A percentile compares a stretch with the other conserved stretches of the same genome.
These are phyloP conservation scores for Danaus melanippus DNA, from an alignment of 1,140 invertebrate genomes.

Conservation along the genomic window DNA sequence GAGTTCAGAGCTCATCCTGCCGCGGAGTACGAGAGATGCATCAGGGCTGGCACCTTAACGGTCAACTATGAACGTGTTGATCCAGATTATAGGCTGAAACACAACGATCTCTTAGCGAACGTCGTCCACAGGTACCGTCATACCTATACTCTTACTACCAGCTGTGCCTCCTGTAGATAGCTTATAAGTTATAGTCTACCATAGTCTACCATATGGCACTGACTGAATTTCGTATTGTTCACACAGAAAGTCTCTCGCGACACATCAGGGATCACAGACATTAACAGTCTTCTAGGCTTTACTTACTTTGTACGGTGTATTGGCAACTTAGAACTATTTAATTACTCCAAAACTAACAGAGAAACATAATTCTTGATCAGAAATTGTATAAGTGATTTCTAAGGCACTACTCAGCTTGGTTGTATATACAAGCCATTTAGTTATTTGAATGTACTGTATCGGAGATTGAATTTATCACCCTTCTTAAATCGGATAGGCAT, in stretches of 20 bases:
- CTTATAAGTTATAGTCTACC: constrained; percentile 17
- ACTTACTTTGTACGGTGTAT: constrained; percentile 17
- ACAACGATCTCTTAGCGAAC: constrained; percentile 95
- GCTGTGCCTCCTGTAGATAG: constrained; percentile 30
- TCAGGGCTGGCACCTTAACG: constrained; percentile 90
- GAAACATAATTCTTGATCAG: constrained; percentile 19
- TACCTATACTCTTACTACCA: constrained; percentile 13
- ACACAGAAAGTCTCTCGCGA: constrained; percentile 11
- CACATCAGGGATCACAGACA: constrained; percentile 6
- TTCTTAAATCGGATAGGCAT: constrained; percentile 55
- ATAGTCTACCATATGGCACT: constrained; percentile 22
- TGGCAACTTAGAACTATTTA: constrained; percentile 24
- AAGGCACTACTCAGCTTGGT: constrained; percentile 32
- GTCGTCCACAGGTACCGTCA: constrained; percentile 92
- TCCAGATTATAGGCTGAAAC: constrained; percentile 92
- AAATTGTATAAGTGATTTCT: constrained; percentile 13
- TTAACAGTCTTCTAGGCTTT: constrained; percentile 17
- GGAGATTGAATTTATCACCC: constrained; percentile 18
- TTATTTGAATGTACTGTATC: constrained; percentile 35
- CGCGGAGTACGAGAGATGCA: constrained; percentile 92
- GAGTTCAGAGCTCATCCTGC: constrained; percentile 95
- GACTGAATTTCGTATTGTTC: constrained; percentile 7
- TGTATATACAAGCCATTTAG: constrained; percentile 43
- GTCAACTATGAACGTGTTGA: constrained; percentile 96
- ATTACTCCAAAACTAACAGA: constrained; percentile 1